Percentiles rank a stretch among this genome's conserved stretches.
phyloP scores from a whole-genome alignment of 2,113 vertebrate genomes.

The Strix aluco region DNA sequence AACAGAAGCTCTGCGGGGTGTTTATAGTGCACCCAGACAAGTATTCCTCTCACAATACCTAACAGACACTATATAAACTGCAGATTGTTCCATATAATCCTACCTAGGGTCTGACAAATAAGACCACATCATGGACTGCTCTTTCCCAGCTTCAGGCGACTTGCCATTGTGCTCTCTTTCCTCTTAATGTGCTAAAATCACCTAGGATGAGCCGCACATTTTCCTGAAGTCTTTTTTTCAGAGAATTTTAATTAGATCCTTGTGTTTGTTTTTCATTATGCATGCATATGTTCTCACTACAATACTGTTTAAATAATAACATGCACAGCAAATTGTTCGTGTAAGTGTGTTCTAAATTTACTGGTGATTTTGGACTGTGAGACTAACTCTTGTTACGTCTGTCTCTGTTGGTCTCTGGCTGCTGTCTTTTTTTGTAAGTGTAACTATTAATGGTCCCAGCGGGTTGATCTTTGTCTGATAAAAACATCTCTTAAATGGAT shows the following conservation, averaged over 20 bases:
- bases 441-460: conserved; percentile 37
- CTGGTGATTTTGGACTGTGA: neutral
- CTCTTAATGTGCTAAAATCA: neutral
- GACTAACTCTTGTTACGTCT: conserved; percentile 22
- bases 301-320: conserved; percentile 2
- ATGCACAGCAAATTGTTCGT: neutral
- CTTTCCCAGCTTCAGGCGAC: neutral
- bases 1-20: neutral
- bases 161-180: neutral
- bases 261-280: neutral
- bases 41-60: neutral
- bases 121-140: accelerated
- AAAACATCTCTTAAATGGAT: neutral
- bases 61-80: neutral
- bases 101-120: neutral
- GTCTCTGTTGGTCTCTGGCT: conserved; percentile 11
- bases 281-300: neutral
- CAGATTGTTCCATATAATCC: neutral
- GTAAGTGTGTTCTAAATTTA: conserved; percentile 45
- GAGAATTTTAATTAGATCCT: neutral
- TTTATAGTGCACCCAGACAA: conserved; percentile 1
- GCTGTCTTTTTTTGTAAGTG: conserved; percentile 15
- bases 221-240: neutral
- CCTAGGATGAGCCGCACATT: neutral
- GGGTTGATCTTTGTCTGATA: conserved; percentile 35